Base-by-base conservation (phyloP, 2,888 invertebrate species). In the Drosophila infuscata region DNA sequence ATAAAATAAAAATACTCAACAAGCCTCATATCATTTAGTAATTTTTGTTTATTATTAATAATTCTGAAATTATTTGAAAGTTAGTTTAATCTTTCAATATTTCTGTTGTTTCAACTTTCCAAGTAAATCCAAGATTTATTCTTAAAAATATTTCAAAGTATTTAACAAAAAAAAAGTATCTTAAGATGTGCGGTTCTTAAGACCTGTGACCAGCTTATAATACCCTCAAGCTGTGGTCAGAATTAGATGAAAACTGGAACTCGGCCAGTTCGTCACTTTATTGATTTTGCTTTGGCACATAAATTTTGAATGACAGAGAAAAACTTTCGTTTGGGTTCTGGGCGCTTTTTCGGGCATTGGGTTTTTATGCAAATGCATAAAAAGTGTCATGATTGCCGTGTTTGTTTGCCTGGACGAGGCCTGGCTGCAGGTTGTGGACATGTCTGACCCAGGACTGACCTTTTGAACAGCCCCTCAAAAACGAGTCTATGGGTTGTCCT, bases 361-460 rank as follows among this genome's bases (percentile, higher is more conserved):
- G 33, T 35, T 72, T 64, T 82, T 88, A 85, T 85, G 87, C 84
- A 85, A 85, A 85, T 88, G 89, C 89, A 81, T 86, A 88, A 85
- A 85, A 88, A 85, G 89, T 85, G 84, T 88, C 84, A 88, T 88
- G 84, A 85, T 85, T 85, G 83, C 87, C 84, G 87, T 85, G 82
- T 88, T 85, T 85, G 84, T 85, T 88, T 86, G 70, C 48, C 74
- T 43, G 48, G 29, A n/a, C 56, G 41, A 54, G 60, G 60, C 29
- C 53, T 53, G 59, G 63, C 76, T 65, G 63, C 67, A 72, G 72
- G 60, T 62, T 69, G 52, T n/a, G 51, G 9, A 49, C 61, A 66
- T 62, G 85, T 88, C 83, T 82, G 85, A 79, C 74, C 74, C 59
- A 63, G 56, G 64, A 51, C 53, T 65, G 77, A 72, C 71, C 69